Conservation (phyloP, 2,797 vertebrate genomes). For the Esox masquinongy region DNA sequence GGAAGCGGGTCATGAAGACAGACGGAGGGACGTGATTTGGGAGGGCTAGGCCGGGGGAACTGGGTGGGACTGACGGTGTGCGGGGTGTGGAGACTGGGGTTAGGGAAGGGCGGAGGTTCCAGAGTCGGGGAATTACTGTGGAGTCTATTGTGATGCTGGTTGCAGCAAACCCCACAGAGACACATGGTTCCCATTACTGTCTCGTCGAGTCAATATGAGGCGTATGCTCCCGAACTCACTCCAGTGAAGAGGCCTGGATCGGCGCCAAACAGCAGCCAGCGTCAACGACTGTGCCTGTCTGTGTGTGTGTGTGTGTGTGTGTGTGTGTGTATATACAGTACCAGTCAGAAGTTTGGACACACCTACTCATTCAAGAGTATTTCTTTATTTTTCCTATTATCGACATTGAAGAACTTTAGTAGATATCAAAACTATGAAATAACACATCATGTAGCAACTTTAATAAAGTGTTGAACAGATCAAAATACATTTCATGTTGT, state of each 20-base stretch:
- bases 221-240: conserved; percentile 43
- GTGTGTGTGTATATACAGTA: conserved; percentile 17
- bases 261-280: conserved; percentile 70
- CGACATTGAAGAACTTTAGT: no score
- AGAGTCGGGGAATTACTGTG: conserved; percentile 55
- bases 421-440: no score
- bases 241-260: conserved; percentile 55
- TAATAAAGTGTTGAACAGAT: no score
- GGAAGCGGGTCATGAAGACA: conserved; percentile 22
- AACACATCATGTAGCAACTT: no score
- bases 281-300: conserved; percentile 52
- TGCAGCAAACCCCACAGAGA: conserved; percentile 65
- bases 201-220: conserved; percentile 59
- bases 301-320: conserved; percentile 23
- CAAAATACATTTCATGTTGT: no score
- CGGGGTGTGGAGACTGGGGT: conserved; percentile 30
- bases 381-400: no score
- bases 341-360: no score
- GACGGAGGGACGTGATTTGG: conserved; percentile 17
- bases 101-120: conserved; percentile 12
- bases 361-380: no score
- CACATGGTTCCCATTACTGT: conserved; percentile 70
- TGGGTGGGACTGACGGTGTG: conserved; percentile 17
- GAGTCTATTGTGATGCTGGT: conserved; percentile 65
- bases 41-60: not conserved